Evolutionary conservation across 2,797 vertebrate species (phyloP).

Genomic region (Gambusia yucatana): DNA sequence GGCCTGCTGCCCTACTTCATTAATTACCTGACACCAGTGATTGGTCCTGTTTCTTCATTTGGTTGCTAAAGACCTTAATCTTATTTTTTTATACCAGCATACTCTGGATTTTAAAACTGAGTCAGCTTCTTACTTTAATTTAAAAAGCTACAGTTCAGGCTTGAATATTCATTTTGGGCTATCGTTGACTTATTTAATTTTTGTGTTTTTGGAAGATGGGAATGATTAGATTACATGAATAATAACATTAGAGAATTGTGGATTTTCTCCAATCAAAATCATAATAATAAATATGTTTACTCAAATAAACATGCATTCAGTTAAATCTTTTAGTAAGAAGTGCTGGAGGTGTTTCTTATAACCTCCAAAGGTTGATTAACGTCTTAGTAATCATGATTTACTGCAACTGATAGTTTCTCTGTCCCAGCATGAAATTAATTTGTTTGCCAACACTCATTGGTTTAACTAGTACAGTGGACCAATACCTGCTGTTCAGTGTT

Average conservation of each 20-base stretch:
- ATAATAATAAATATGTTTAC: not conserved
- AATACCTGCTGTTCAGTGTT: too few relatives aligned
- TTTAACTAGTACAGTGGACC: not conserved
- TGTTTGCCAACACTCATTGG: not conserved
- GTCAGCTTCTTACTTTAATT: not conserved
- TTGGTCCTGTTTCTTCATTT: conserved; percentile 7
- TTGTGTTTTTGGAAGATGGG: not conserved
- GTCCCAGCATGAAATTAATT: not conserved
- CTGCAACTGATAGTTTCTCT: not conserved
- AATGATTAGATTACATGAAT: not conserved
- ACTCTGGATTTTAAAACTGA: not conserved
- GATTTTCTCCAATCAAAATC: not conserved
- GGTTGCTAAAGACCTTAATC: conserved; percentile 9
- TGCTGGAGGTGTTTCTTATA: not conserved
- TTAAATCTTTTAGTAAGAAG: not conserved
- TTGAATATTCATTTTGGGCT: not conserved
- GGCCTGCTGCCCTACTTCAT: conserved; percentile 30
- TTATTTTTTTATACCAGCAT: conserved; percentile 1
- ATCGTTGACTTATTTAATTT: not conserved
- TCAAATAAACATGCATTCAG: not conserved
- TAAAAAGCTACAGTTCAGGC: not conserved
- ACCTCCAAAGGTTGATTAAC: not conserved
- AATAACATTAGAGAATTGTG: not conserved
- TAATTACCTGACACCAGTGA: conserved; percentile 21
- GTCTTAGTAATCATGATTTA: not conserved